Evolutionary conservation across 2,888 invertebrate species (phyloP).

Genomic region (Cerceris rybyensis): DNA sequence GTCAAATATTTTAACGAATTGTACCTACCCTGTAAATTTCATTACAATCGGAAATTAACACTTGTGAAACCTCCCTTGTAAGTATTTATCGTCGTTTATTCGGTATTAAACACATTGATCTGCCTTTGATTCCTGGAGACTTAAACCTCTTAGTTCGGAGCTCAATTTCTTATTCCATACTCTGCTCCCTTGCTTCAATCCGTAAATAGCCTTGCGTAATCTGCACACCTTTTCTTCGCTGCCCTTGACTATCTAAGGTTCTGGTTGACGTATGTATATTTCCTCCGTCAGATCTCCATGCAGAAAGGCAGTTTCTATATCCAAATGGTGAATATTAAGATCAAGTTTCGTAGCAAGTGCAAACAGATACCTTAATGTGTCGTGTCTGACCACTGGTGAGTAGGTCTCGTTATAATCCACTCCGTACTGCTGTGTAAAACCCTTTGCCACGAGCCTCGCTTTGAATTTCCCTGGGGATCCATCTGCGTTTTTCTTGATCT

Average conservation of each 20-base stretch:
- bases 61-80: too few species aligned
- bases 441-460: constrained; percentile 39
- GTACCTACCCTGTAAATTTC: too few species aligned
- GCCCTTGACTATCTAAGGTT: constrained; percentile 16
- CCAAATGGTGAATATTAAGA: neutral
- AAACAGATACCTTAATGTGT: neutral
- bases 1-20: too few species aligned
- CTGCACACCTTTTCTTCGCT: constrained; percentile 53
- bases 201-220: constrained; percentile 42
- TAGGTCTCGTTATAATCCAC: constrained; percentile 2
- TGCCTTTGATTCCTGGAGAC: constrained; percentile 28
- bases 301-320: neutral
- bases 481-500: constrained; percentile 37
- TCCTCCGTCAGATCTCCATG: neutral
- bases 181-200: constrained; percentile 28
- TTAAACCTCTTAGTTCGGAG: constrained; percentile 3
- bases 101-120: constrained; percentile 50
- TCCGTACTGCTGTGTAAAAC: neutral
- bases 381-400: neutral
- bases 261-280: neutral
- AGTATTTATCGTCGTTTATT: neutral
- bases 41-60: too few species aligned
- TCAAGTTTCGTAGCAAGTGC: neutral
- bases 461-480: constrained; percentile 46
- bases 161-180: constrained; percentile 51